Conservation (phyloP, 2,797 vertebrate species). For the Sternarchorhynchus goeldii region DNA sequence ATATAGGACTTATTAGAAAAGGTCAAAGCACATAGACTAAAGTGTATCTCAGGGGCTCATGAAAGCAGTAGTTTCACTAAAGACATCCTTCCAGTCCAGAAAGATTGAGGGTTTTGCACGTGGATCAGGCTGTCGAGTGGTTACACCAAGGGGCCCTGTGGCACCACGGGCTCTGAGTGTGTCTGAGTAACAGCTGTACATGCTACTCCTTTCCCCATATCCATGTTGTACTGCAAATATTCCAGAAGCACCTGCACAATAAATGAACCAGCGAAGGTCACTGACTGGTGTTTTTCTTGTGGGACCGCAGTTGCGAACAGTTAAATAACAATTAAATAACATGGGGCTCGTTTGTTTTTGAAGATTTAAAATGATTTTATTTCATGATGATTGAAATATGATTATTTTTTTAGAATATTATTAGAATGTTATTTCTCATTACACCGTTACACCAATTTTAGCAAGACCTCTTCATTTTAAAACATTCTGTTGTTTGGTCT, state of each 20-base stretch:
- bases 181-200: conserved; percentile 10
- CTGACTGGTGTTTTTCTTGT: not conserved
- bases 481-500: too few species aligned
- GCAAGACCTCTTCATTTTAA: too few species aligned
- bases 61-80: conserved; percentile 51
- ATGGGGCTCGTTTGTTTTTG: not conserved
- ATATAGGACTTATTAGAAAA: conserved; percentile 24
- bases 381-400: not conserved
- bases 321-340: not conserved
- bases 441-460: too few species aligned
- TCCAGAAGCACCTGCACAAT: not conserved
- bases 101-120: conserved; percentile 29
- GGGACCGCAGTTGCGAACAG: not conserved
- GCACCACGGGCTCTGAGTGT: not conserved
- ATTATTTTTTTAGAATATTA: not conserved
- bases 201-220: not conserved
- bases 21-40: conserved; percentile 29
- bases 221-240: not conserved
- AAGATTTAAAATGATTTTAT: not conserved
- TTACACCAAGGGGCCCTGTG: not conserved
- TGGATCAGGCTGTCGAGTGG: conserved; percentile 32
- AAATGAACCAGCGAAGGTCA: not conserved
- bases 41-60: conserved; percentile 55
- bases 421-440: conserved; percentile 5
- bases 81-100: conserved; percentile 34